Base-by-base conservation (phyloP, 2,797 vertebrate species). In the Distichodus sexfasciatus region DNA sequence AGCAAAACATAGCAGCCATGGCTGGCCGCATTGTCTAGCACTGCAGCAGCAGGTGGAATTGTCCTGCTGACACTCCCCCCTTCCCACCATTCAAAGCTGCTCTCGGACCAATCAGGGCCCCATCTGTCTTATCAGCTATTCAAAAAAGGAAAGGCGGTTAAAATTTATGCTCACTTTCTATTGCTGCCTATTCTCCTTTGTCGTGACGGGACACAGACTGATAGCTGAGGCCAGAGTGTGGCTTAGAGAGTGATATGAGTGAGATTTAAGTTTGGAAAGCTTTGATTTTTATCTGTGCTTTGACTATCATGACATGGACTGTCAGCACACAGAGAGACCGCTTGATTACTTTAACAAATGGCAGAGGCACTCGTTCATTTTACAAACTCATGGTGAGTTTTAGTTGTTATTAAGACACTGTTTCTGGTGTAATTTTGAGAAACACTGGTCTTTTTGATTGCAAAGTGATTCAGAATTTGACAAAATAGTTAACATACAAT, bases 61-160 rank as follows among this genome's bases (percentile, higher is more conserved):
- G 9, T 23, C 65, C 28, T 61, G 11, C 33, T 46, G 61, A 55
- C 70, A 75, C 66, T 12, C 70, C 57, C 65, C 40, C 44, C 58
- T 51, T 69, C 50, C 10, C 55, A 54, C 19, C 58, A 47, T 79
- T 79, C 75, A 80, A 53, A 66, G 29, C 44, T 31, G 53, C 44
- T 46, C 46, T 12, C 19, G 58, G 58, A 61, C 79, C 81, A 83
- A 83, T 82, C 78, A 69, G 64, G 59, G 24, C 33, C n/a, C 19
- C 10, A 24, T 36, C 55, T 71, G 69, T 48, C 50, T 74, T 70
- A 67, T 73, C 65, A 66, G 55, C 62, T 71, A 66, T 84, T 82
- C 74, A 79, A 84, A 66, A 76, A 62, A 28, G 17, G 55, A 81
- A 79, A 76, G 77, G 83, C 77, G 76, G 74, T 78, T 79, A 36